Base-by-base conservation (phyloP, 2,113 vertebrate genomes). In the Rhinolophus ferrumequinum region DNA sequence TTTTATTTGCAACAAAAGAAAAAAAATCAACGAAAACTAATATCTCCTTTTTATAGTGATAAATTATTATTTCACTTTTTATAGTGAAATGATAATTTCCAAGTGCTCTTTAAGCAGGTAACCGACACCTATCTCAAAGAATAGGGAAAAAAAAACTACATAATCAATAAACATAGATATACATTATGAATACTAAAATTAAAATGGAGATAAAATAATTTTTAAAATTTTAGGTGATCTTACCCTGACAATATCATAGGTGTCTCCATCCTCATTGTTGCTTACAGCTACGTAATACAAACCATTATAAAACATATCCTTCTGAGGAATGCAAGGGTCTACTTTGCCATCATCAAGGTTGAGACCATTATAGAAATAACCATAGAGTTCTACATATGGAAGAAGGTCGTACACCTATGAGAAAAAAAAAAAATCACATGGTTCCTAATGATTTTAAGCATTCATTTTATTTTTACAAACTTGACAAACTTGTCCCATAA, bases 261-360 rank as follows among this genome's bases (percentile, higher is more conserved):
- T 97, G 21, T 98, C 98, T 0, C 98, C 98, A 84, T 98, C 99
- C 22, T 11, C 50, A 62, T 87, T 89, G 84, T 97, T 98, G 95
- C 98, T 98, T 80, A 98, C 97, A 76, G 98, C 97, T 41, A 76
- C 76, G 38, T 98, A 98, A 93, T 98, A 99, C 11, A 98, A 86
- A 69, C 98, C 98, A 33, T 98, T 96, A 77, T 93, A 98, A 97
- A 99, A 99, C 11, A 98, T 95, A 2, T 98, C 79, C 70, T 95
- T 98, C 83, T 97, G 24, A 77, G 98, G 97, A 22, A 93, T 96
- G 77, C 98, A 98, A 4, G 3, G 13, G 13, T 95, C 60, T 16
- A 16, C 76, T 2, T 85, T 92, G 58, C 35, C 8, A 66, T 98
- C 98, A 33, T 98, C 98, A 84, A 99, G 93, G 84, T 97, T 90